phyloP scores from a whole-genome alignment of 2,797 vertebrate species.

The Hypotaenidia okinawae region DNA sequence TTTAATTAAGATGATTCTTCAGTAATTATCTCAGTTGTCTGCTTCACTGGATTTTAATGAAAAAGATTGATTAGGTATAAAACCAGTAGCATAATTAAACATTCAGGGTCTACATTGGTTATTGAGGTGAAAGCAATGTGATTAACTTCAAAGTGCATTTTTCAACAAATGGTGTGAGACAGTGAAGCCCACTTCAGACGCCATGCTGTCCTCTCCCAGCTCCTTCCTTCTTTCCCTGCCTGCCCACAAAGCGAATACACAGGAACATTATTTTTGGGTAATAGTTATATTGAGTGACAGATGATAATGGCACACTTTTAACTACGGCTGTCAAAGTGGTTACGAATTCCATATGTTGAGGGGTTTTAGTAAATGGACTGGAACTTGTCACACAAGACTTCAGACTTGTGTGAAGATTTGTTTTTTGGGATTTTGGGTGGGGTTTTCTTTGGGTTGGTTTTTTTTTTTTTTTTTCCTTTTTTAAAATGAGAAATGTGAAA shows the following conservation, averaged over 20 bases:
- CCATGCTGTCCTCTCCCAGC: not conserved
- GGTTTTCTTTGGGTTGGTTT: no score
- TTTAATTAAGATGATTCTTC: conserved; percentile 93
- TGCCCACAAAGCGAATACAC: not conserved
- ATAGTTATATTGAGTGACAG: not conserved
- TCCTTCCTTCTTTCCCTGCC: not conserved
- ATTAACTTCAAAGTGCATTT: conserved; percentile 78
- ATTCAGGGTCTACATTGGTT: conserved; percentile 77
- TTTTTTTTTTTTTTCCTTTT: no score
- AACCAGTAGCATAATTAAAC: conserved; percentile 85
- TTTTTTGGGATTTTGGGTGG: not conserved
- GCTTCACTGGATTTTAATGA: conserved; percentile 85
- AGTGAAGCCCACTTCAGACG: conserved; percentile 3
- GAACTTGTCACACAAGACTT: conserved; percentile 39
- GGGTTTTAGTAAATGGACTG: conserved; percentile 32
- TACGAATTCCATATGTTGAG: not conserved
- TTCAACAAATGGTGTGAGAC: conserved; percentile 58
- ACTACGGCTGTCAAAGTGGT: not conserved
- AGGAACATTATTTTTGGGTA: not conserved
- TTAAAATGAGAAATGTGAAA: not conserved
- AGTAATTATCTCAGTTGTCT: conserved; percentile 91
- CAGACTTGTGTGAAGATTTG: not conserved
- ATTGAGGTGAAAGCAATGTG: conserved; percentile 82
- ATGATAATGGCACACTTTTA: conserved; percentile 2
- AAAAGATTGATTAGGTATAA: conserved; percentile 88